A percentile compares a stretch with the other conserved stretches of the same genome.
Evolutionary conservation across 2,888 invertebrate species (phyloP).

Genomic region (Epiblema foenella): DNA sequence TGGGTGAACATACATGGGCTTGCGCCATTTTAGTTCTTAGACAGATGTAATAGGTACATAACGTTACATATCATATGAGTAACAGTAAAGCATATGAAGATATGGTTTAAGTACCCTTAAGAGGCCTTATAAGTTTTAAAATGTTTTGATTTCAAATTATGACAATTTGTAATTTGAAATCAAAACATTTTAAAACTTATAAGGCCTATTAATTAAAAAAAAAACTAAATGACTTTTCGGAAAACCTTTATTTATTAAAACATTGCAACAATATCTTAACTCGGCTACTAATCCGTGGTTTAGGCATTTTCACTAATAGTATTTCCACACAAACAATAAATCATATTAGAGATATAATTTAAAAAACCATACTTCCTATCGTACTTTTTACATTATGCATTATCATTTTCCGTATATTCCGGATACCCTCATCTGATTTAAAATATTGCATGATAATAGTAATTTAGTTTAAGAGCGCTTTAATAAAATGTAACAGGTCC

Average conservation of each 20-base stretch:
- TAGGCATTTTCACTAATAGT: slow-evolving; percentile 43
- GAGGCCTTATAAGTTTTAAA: too few species aligned
- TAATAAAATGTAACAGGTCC: too few species aligned
- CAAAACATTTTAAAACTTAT: too few species aligned
- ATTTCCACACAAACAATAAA: slow-evolving; percentile 16
- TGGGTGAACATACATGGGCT: too few species aligned
- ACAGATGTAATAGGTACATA: neutral
- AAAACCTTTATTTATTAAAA: slow-evolving; percentile 45
- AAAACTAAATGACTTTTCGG: slow-evolving; percentile 20
- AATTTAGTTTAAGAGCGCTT: too few species aligned
- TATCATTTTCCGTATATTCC: neutral
- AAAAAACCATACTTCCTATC: neutral
- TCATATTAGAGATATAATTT: slow-evolving; percentile 1
- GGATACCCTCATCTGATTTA: too few species aligned
- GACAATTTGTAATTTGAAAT: too few species aligned
- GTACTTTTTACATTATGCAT: neutral
- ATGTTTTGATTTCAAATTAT: too few species aligned
- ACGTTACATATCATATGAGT: neutral
- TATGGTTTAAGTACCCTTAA: too few species aligned
- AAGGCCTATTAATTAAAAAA: too few species aligned
- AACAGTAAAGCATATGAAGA: too few species aligned
- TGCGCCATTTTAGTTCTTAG: neutral
- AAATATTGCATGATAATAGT: too few species aligned
- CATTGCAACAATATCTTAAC: slow-evolving; percentile 43
- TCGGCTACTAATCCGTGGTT: slow-evolving; percentile 37